Evolutionary conservation across 2,113 vertebrate genomes (phyloP).

Genomic region (Catharus fuscescens): DNA sequence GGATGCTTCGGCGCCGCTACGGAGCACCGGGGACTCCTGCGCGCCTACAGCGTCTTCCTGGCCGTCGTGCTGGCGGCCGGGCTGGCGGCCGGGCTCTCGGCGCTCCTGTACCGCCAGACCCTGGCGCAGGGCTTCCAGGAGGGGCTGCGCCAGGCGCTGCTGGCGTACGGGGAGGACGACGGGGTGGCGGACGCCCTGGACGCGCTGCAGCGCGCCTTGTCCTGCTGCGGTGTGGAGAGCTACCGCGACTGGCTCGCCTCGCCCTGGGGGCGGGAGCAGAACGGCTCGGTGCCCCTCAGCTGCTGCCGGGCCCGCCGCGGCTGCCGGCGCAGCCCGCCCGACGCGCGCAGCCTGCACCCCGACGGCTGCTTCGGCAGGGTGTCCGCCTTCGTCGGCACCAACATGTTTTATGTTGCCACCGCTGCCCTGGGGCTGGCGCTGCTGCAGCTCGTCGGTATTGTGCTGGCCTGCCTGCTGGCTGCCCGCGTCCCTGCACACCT

Average conservation of each 20-base stretch:
- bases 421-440: conserved; percentile 82
- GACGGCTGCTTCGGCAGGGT: conserved; percentile 86
- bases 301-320: conserved; percentile 81
- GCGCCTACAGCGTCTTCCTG: conserved; percentile 83
- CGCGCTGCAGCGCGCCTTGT: conserved; percentile 79
- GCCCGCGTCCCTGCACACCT: conserved; percentile 29
- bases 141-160: conserved; percentile 81
- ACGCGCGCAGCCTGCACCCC: conserved; percentile 66
- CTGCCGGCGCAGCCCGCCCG: conserved; percentile 76
- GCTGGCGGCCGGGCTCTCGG: conserved; percentile 81
- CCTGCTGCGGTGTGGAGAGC: conserved; percentile 85
- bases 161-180: conserved; percentile 81
- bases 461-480: conserved; percentile 82
- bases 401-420: conserved; percentile 82
- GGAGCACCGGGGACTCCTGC: conserved; percentile 81
- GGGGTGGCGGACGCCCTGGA: conserved; percentile 82
- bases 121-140: conserved; percentile 83
- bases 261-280: conserved; percentile 79
- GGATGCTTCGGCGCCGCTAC: conserved; percentile 86
- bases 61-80: conserved; percentile 76
- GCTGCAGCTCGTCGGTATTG: conserved; percentile 80
- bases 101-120: conserved; percentile 83
- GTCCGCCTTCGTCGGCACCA: conserved; percentile 83
- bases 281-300: conserved; percentile 83
- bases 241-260: conserved; percentile 86